Conservation (phyloP, 2,888 invertebrate species). For the Drosophila suboccidentalis region DNA sequence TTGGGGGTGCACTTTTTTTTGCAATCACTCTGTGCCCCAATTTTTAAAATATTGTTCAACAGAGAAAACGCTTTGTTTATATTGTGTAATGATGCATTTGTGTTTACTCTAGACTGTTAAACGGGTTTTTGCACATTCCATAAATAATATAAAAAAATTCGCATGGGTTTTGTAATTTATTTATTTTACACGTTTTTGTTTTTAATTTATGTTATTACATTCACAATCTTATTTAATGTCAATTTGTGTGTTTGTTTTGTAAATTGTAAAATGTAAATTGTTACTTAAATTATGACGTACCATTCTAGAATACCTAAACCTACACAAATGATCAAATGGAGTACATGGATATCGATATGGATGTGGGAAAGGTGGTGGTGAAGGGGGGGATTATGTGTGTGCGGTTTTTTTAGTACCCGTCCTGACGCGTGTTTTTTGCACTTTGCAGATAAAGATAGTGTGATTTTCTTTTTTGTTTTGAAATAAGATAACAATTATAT, state of each 20-base stretch:
- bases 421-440: slow-evolving; percentile 3
- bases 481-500: slow-evolving; percentile 35
- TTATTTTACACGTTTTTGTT: slow-evolving; percentile 41
- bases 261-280: slow-evolving; percentile 24
- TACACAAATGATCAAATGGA: slow-evolving; percentile 71
- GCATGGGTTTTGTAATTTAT: slow-evolving; percentile 36
- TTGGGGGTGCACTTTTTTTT: no score
- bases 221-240: slow-evolving; percentile 29
- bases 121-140: neutral
- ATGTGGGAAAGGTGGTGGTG: neutral
- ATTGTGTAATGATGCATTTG: no score
- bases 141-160: neutral
- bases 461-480: slow-evolving; percentile 5
- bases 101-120: no score
- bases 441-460: neutral
- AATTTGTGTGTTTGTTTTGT: slow-evolving; percentile 25
- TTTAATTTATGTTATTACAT: slow-evolving; percentile 26
- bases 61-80: no score
- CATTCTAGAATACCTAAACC: slow-evolving; percentile 76
- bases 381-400: neutral
- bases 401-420: slow-evolving; percentile 7
- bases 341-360: slow-evolving; percentile 33
- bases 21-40: no score
- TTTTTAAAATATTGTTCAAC: no score
- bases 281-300: slow-evolving; percentile 68